Percentiles rank a stretch among this genome's conserved stretches.
Evolutionary conservation across 2,113 vertebrate genomes (phyloP).

Genomic region (Pholis gunnellus): DNA sequence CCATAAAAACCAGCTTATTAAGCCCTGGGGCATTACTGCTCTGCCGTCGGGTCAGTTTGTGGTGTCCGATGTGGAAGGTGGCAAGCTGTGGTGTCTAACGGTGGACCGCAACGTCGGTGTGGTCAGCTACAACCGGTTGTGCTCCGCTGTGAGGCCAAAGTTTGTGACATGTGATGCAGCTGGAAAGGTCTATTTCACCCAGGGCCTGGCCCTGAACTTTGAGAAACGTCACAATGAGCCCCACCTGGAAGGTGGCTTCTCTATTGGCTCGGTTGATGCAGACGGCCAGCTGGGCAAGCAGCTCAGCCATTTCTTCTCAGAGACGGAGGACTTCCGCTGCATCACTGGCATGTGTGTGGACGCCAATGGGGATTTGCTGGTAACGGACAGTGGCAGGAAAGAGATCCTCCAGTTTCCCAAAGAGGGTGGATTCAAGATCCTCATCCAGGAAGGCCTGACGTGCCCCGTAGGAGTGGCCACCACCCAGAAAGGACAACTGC

Average conservation of each 20-base stretch:
- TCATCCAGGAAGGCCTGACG: constrained; percentile 93
- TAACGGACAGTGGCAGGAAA: constrained; percentile 95
- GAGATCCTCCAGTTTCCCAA: constrained; percentile 97
- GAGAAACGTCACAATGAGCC: constrained; percentile 96
- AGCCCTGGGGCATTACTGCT: constrained; percentile 96
- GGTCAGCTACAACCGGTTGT: constrained; percentile 93
- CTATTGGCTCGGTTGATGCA: constrained; percentile 91
- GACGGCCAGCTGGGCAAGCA: constrained; percentile 96
- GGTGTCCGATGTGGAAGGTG: constrained; percentile 96
- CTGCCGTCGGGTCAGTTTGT: constrained; percentile 96
- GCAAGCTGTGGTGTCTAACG: constrained; percentile 95
- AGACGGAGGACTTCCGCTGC: constrained; percentile 96
- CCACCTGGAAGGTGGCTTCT: constrained; percentile 96
- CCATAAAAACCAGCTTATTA: constrained; percentile 95
- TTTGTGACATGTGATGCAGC: constrained; percentile 95
- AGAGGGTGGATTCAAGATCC: constrained; percentile 92
- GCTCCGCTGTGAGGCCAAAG: constrained; percentile 94
- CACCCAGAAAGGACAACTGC: constrained; percentile 95
- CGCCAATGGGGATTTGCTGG: constrained; percentile 92
- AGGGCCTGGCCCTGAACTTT: constrained; percentile 94
- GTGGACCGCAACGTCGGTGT: constrained; percentile 93
- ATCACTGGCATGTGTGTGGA: constrained; percentile 99
- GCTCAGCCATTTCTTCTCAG: constrained; percentile 97
- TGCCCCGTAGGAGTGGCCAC: constrained; percentile 94
- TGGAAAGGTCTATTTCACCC: constrained; percentile 96